phyloP scores from a whole-genome alignment of 2,888 invertebrate genomes.

The Lepidocyrtinus sp. region DNA sequence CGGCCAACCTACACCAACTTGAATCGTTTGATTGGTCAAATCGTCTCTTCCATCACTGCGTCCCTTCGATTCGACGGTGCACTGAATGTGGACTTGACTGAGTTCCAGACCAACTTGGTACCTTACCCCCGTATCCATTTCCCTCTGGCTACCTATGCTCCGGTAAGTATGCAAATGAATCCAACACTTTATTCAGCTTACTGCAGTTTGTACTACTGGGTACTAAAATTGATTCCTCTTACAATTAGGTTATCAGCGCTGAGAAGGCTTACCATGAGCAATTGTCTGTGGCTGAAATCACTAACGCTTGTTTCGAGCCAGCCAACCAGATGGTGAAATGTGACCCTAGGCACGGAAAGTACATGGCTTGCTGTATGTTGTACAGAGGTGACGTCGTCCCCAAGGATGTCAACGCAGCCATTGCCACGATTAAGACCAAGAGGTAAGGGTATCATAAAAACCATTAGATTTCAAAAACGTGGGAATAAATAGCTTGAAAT shows the following conservation, averaged over 20 bases:
- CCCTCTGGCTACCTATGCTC: constrained; percentile 72
- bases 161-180: constrained; percentile 71
- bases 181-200: neutral
- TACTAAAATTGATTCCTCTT: neutral
- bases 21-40: constrained; percentile 95
- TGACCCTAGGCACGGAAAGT: constrained; percentile 65
- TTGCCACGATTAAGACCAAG: constrained; percentile 81
- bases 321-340: constrained; percentile 86
- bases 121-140: constrained; percentile 77
- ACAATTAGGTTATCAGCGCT: constrained; percentile 73
- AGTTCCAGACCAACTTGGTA: constrained; percentile 81
- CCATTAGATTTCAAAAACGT: neutral
- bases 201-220: neutral
- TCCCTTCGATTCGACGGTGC: constrained; percentile 95
- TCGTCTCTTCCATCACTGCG: constrained; percentile 88
- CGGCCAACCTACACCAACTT: constrained; percentile 97
- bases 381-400: constrained; percentile 89
- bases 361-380: constrained; percentile 82
- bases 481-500: too few relatives aligned
- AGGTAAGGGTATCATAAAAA: constrained; percentile 30
- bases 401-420: constrained; percentile 83
- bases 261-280: constrained; percentile 90
- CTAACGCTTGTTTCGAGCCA: constrained; percentile 96
- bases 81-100: constrained; percentile 92
- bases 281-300: constrained; percentile 81